Conservation (phyloP, 1,140 invertebrate species). For the Chionoecetes opilio region DNA sequence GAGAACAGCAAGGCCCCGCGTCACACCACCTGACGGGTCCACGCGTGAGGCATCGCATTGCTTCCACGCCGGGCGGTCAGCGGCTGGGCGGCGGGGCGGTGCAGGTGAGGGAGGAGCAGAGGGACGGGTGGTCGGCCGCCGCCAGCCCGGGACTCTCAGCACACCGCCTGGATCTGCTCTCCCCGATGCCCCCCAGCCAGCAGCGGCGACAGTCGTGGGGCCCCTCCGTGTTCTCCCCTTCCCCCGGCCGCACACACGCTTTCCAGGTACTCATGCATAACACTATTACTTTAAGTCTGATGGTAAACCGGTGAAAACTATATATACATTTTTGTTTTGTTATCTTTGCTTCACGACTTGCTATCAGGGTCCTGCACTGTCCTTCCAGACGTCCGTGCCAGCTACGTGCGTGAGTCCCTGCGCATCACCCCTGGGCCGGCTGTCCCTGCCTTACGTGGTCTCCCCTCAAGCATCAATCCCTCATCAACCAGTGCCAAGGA, state of each 20-base stretch:
- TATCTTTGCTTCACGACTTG: not conserved
- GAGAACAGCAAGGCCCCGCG: not conserved
- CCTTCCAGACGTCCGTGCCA: not conserved
- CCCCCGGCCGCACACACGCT: not conserved
- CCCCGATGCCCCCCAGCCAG: not conserved
- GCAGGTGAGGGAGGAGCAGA: not conserved
- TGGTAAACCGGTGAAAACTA: too few relatives aligned
- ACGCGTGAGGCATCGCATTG: not conserved
- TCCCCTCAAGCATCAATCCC: not conserved
- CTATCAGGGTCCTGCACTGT: not conserved
- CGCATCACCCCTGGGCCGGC: not conserved
- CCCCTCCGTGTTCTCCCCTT: not conserved
- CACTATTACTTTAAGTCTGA: not conserved
- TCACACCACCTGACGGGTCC: not conserved
- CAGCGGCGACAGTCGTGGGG: not conserved
- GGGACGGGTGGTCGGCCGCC: not conserved
- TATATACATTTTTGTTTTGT: not conserved
- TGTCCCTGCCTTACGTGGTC: not conserved
- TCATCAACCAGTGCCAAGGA: not conserved
- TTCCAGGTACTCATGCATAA: not conserved
- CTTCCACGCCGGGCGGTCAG: not conserved
- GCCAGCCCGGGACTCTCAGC: not conserved
- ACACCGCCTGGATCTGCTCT: not conserved
- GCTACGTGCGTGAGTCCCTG: not conserved
- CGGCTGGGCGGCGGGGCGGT: not conserved